These are phyloP conservation scores for Euclidia mi DNA, from an alignment of 2,888 invertebrate species.

Conservation along the genomic window DNA sequence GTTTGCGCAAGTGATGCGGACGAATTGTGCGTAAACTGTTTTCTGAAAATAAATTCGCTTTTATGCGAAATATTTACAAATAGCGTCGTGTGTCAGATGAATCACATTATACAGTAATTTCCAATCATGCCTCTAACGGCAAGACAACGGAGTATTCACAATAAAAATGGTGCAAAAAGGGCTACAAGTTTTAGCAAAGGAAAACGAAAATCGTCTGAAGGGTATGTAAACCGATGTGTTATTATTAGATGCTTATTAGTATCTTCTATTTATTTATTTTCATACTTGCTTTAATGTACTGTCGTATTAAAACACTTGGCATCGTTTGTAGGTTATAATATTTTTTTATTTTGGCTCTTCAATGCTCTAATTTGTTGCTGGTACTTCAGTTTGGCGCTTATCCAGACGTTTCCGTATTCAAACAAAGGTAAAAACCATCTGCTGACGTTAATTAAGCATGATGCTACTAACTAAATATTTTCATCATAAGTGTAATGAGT, in stretches of 20 bases:
- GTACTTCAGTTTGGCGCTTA: constrained; percentile 67
- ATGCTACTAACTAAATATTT: constrained; percentile 50
- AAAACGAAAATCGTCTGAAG: constrained; percentile 78
- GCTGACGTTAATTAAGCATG: constrained; percentile 59
- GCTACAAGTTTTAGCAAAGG: constrained; percentile 79
- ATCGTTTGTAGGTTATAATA: constrained; percentile 47
- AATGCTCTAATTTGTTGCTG: constrained; percentile 56
- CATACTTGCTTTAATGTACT: constrained; percentile 26
- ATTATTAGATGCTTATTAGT: constrained; percentile 29
- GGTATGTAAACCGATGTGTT: constrained; percentile 63
- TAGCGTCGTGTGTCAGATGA: constrained; percentile 23
- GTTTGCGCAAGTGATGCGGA: constrained; percentile 9
- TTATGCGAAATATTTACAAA: constrained; percentile 4
- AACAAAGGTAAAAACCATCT: constrained; percentile 66
- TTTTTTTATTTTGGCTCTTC: constrained; percentile 49
- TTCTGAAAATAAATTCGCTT: constrained; percentile 31
- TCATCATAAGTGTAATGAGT: constrained; percentile 20
- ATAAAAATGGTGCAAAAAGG: constrained; percentile 83
- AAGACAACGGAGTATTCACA: constrained; percentile 83
- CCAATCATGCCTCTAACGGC: constrained; percentile 80
- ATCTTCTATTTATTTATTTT: constrained; percentile 20
- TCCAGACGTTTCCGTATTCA: constrained; percentile 64
- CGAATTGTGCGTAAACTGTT: constrained; percentile 6
- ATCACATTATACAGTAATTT: constrained; percentile 10
- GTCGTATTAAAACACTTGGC: constrained; percentile 31